These are phyloP conservation scores for Actenoides hombroni DNA, from an alignment of 2,113 vertebrate species.

Conservation along the genomic window DNA sequence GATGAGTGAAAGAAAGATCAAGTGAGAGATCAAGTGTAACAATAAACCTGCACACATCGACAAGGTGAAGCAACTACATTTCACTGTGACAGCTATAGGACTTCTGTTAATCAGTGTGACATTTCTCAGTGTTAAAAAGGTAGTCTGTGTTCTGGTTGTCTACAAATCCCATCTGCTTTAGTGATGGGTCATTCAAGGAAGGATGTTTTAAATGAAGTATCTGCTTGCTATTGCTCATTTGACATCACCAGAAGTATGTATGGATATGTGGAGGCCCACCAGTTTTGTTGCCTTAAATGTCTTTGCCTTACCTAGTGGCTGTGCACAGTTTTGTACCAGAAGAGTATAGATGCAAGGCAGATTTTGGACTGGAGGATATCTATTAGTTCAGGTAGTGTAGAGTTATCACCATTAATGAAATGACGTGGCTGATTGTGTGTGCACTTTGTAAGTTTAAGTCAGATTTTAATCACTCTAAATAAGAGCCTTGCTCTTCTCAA, in stretches of 20 bases:
- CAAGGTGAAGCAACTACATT: background rate
- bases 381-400: background rate
- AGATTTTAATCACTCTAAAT: background rate
- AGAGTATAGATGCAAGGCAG: background rate
- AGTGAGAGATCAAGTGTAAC: background rate
- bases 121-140: background rate
- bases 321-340: background rate
- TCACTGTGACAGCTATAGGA: background rate
- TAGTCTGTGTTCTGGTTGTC: background rate
- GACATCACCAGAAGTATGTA: background rate
- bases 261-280: background rate
- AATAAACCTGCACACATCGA: background rate
- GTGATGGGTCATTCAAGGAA: background rate
- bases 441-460: background rate
- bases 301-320: background rate
- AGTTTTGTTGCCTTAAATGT: background rate
- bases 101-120: background rate
- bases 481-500: background rate
- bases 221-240: background rate
- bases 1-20: background rate
- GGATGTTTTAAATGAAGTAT: background rate
- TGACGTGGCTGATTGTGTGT: background rate
- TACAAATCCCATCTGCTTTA: background rate
- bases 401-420: background rate
- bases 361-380: background rate